phyloP scores from a whole-genome alignment of 2,888 invertebrate species.

The Ectemnius cavifrons region DNA sequence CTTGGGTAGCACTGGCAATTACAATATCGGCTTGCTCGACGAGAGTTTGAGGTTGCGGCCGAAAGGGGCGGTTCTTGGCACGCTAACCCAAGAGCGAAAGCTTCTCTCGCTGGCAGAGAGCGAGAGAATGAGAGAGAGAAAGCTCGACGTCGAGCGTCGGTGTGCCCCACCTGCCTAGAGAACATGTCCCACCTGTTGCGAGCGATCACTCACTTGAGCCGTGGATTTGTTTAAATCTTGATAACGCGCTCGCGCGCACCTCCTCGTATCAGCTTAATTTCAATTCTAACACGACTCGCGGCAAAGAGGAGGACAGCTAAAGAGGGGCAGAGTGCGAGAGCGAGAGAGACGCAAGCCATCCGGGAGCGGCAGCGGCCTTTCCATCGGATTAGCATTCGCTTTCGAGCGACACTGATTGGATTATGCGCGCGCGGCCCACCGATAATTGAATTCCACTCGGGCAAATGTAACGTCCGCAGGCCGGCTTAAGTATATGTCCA shows the following conservation, averaged over 20 bases:
- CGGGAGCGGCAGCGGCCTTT: conserved; percentile 34
- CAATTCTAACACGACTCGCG: conserved; percentile 49
- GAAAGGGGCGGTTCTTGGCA: conserved; percentile 72
- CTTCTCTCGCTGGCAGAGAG: conserved; percentile 35
- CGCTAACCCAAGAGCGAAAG: conserved; percentile 66
- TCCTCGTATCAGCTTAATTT: conserved; percentile 63
- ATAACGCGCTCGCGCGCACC: conserved; percentile 59
- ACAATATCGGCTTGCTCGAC: conserved; percentile 76
- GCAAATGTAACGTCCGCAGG: conserved; percentile 5
- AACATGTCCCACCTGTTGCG: conserved; percentile 75
- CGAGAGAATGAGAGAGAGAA: no score
- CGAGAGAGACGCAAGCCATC: no score
- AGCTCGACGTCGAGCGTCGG: conserved; percentile 55
- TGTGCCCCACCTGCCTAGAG: conserved; percentile 68
- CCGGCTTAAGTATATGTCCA: background rate
- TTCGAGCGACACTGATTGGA: conserved; percentile 32
- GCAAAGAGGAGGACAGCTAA: background rate
- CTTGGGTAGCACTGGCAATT: conserved; percentile 75
- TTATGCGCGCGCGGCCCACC: conserved; percentile 12
- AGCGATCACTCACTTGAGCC: conserved; percentile 73
- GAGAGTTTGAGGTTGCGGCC: conserved; percentile 73
- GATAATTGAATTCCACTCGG: conserved; percentile 40
- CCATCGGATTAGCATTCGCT: conserved; percentile 43
- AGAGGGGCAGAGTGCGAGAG: no score
- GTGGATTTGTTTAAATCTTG: conserved; percentile 74